A percentile compares a stretch with the other conserved stretches of the same genome.
phyloP scores from a whole-genome alignment of 2,113 vertebrate genomes.

The Stictonetta naevosa region DNA sequence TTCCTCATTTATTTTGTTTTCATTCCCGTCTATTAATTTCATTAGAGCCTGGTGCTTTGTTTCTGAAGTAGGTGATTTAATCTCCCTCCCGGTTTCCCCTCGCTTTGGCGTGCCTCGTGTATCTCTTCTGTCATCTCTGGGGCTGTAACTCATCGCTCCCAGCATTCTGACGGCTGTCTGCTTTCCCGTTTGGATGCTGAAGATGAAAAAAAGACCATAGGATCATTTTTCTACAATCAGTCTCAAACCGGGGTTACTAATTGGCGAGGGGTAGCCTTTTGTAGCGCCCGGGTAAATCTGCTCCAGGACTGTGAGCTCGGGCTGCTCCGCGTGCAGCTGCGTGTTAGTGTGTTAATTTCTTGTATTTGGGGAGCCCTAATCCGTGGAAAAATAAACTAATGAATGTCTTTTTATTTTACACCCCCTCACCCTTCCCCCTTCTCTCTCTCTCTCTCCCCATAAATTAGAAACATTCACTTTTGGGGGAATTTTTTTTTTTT shows the following conservation, averaged over 20 bases:
- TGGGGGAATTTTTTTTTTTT: background rate
- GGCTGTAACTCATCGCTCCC: background rate
- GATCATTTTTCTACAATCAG: background rate
- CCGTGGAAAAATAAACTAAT: conserved; percentile 53
- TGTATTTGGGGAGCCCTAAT: conserved; percentile 18
- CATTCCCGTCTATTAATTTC: background rate
- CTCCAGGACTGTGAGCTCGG: background rate
- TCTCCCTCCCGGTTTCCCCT: background rate
- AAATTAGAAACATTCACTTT: conserved; percentile 58
- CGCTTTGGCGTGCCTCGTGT: fast-evolving
- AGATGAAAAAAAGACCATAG: background rate
- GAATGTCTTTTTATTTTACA: background rate
- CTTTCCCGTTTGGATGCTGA: background rate
- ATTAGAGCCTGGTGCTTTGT: background rate
- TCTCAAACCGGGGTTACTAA: background rate
- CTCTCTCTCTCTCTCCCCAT: background rate
- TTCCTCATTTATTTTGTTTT: background rate
- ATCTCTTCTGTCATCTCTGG: fast-evolving
- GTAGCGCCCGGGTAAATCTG: conserved; percentile 3
- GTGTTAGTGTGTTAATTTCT: conserved; percentile 43
- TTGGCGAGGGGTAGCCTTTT: background rate
- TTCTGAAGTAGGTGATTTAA: background rate
- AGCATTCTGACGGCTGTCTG: fast-evolving
- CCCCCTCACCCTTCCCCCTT: background rate
- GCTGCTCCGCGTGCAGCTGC: background rate